A percentile compares a stretch with the other conserved stretches of the same genome.
phyloP scores from a whole-genome alignment of 2,797 vertebrate genomes.

The Ciconia nigra region DNA sequence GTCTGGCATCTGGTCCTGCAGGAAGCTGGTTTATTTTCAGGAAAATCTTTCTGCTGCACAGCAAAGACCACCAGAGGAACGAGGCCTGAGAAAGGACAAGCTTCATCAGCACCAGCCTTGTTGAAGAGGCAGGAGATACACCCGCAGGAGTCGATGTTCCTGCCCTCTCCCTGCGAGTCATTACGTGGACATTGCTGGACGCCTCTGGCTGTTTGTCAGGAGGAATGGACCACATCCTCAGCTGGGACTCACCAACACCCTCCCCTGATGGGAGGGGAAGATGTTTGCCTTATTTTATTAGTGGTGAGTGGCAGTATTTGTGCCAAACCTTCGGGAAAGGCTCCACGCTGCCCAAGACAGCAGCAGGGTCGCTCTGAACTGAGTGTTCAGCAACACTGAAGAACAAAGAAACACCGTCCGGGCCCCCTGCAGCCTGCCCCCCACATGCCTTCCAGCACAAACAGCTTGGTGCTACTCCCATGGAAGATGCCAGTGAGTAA shows the following conservation, averaged over 20 bases:
- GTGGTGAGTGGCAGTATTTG: not conserved
- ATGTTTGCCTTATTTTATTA: not conserved
- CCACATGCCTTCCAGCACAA: not conserved
- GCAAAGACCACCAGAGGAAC: not conserved
- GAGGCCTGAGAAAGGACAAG: not conserved
- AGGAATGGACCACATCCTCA: not conserved
- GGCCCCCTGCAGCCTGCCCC: not conserved
- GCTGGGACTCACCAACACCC: not conserved
- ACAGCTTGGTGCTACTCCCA: not conserved
- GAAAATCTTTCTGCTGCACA: not conserved
- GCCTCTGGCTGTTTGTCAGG: not conserved
- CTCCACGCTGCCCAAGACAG: not conserved
- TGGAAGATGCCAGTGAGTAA: not conserved
- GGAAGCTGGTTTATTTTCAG: not conserved
- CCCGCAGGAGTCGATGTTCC: not conserved
- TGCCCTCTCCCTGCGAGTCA: not conserved
- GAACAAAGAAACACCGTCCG: not conserved
- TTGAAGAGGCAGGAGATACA: not conserved
- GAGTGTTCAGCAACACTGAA: not conserved
- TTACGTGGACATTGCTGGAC: not conserved
- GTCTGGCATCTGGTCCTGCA: not conserved
- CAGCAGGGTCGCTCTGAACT: not conserved
- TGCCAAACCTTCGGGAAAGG: not conserved
- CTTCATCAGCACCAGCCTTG: not conserved
- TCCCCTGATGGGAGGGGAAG: not conserved